These are phyloP conservation scores for Channa striata DNA, from an alignment of 2,797 vertebrate genomes.

Conservation along the genomic window DNA sequence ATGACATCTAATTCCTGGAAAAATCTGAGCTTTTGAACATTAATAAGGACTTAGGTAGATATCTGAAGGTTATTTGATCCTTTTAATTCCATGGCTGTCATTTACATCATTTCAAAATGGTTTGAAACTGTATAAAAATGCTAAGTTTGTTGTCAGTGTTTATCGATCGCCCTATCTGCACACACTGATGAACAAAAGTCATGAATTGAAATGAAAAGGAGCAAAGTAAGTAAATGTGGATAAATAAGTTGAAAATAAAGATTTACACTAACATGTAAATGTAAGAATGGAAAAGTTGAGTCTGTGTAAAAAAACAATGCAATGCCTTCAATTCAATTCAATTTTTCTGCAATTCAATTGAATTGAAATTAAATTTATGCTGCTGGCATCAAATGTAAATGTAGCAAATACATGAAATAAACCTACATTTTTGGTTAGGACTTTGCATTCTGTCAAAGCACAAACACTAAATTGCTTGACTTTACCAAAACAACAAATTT, in stretches of 20 bases:
- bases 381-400: too few relatives aligned
- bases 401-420: too few relatives aligned
- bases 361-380: too few relatives aligned
- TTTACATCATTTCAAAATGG: constrained; percentile 1
- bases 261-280: constrained; percentile 7
- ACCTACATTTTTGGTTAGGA: too few relatives aligned
- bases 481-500: constrained; percentile 18
- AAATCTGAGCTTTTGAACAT: not conserved
- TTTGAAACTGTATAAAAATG: not conserved
- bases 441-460: too few relatives aligned
- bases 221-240: not conserved
- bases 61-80: not conserved
- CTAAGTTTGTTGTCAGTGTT: constrained; percentile 15
- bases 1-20: not conserved
- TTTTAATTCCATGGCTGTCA: not conserved
- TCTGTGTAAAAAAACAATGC: too few relatives aligned
- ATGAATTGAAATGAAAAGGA: not conserved
- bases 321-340: too few relatives aligned
- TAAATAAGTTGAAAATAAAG: not conserved
- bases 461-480: constrained; percentile 12
- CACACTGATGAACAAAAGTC: not conserved
- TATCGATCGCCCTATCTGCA: constrained; percentile 15
- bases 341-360: too few relatives aligned
- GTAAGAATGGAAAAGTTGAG: not conserved
- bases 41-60: rapidly evolving